Conservation (phyloP, 2,888 invertebrate species). For the Nysson spinosus region DNA sequence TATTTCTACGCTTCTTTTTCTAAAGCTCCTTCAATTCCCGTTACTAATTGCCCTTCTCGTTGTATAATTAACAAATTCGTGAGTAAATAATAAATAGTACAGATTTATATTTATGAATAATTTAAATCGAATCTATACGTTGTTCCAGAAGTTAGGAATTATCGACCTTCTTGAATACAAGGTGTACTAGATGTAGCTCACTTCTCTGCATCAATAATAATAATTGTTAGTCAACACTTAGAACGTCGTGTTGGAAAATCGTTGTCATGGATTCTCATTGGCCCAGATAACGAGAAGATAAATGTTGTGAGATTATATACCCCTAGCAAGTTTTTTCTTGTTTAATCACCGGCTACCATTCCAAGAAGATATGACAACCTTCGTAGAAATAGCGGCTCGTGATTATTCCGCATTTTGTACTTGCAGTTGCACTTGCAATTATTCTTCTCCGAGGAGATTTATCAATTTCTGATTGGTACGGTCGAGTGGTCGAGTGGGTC, state of each 20-base stretch:
- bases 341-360: not conserved
- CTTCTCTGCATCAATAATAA: slow-evolving; percentile 17
- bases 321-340: not conserved
- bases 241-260: slow-evolving; percentile 3
- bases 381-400: slow-evolving; percentile 11
- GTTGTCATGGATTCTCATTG: slow-evolving; percentile 3
- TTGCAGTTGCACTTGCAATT: not conserved
- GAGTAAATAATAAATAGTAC: too few species aligned
- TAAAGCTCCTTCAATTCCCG: too few species aligned
- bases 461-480: not conserved
- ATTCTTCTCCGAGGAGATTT: not conserved
- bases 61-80: too few species aligned
- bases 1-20: too few species aligned
- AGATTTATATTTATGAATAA: too few species aligned
- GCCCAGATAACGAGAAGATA: slow-evolving; percentile 42
- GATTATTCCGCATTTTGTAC: not conserved
- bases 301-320: slow-evolving; percentile 36
- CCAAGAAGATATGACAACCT: slow-evolving; percentile 13
- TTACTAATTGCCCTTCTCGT: too few species aligned
- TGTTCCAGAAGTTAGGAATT: too few species aligned
- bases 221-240: not conserved
- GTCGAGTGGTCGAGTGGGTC: not conserved
- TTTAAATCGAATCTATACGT: too few species aligned
- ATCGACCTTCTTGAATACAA: too few species aligned
- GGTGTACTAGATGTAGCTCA: not conserved